Base-by-base conservation (phyloP, 2,888 invertebrate genomes). In the Dicycla oo region DNA sequence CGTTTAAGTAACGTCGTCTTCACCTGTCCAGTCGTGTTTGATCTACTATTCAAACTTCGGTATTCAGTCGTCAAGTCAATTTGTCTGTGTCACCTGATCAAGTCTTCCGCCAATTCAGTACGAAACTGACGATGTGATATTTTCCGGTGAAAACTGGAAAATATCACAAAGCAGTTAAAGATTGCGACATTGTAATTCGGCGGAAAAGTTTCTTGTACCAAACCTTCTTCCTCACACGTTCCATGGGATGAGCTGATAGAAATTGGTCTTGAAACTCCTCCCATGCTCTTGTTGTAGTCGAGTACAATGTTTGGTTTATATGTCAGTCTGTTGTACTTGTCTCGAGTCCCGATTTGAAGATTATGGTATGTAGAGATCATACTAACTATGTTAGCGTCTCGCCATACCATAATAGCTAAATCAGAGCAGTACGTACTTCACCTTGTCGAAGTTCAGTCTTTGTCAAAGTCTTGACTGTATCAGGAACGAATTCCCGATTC, bases 381-480 rank as follows among this genome's bases (percentile, higher is more conserved):
- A 40, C 64, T 43, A 65, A 66, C 43, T 26, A 65, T 0, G 18
- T 23, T 66, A 34, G 65, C 34, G 2, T 65, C 30, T 65, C 65
- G 65, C 65, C 57, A 65, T 43, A 56, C 30, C 30, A 65, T 1
- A 30, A 65, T 13, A 0, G 58, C 2, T 3, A 66, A 34, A 45
- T 66, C 58, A 23, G 58, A 58, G 45, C 58, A 45, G 58, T 66
- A 66, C 10, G 58, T 45, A 43, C 43, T 68, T 68, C 63, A 13
- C 63, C 43, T 34, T 23, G 73, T 56, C 57, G 51, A n/a, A 69
- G 34, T 8, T 71, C 60, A 7, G 60, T 54, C 38, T 60, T 71
- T 7, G 45, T 30, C 30, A 30, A 3, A 3, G 30, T 30, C 30
- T 4, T 30, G 30, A 30, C 30, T 30, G 30, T 3, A 2, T 30